Base-by-base conservation (phyloP, 2,797 vertebrate species). In the Allobates femoralis region DNA sequence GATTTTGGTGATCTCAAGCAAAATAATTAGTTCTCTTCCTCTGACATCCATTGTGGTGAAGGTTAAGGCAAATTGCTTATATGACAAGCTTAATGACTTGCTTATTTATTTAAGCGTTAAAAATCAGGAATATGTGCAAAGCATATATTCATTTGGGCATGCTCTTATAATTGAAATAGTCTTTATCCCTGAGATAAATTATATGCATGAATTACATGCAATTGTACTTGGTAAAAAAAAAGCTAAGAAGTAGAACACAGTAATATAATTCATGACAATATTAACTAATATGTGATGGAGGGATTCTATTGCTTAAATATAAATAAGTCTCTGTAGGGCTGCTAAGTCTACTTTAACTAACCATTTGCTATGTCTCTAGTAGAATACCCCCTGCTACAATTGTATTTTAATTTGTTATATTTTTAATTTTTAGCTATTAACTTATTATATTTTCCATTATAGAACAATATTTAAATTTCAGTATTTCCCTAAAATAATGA, bases 91-190 rank as follows among this genome's bases (percentile, higher is more conserved):
- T 85, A 79, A 85, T 78, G 62, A 85, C 75, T 79, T 85, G 83
- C 60, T 66, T 67, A 79, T 55, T 78, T 85, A 78, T 85, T 78
- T 78, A 78, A 85, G 74, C 69, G 62, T 79, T 78, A 79, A 79
- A 64, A 79, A 79, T 85, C 18, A 73, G 67, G 50, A 86, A 86
- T 86, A 81, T 86, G 69, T 86, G 78, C 67, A 81, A 86, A 53
- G 55, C 66, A 73, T 67, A 67, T 50, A 55, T 67, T 67, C 28
- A 85, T 55, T 85, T 78, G 83, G 71, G 53, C 56, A 64, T 50
- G 82, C 82, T 64, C 71, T 37, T 84, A 76, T 84, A 84, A 84
- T 83, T 73, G 67, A 83, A 83, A 83, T 64, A 76, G 41, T 76
- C 56, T 64, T 75, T 64, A 46, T 75, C 73, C 37, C 55, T 34